Conservation (phyloP, 1,140 invertebrate genomes). For the Coptotermes formosanus region DNA sequence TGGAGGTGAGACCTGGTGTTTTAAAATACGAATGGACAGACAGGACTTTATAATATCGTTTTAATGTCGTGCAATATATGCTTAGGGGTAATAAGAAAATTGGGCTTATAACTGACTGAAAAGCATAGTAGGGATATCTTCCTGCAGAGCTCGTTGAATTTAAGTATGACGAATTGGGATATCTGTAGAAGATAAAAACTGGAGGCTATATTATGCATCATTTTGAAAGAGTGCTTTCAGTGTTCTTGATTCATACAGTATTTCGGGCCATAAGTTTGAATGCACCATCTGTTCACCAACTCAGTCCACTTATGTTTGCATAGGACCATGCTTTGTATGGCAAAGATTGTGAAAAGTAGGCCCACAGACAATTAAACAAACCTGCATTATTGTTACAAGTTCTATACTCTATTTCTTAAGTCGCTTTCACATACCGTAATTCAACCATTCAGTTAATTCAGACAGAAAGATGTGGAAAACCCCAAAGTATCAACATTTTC, state of each 20-base stretch:
- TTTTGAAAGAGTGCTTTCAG: background rate
- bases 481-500: too few species aligned
- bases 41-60: too few species aligned
- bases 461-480: too few species aligned
- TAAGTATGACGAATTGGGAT: background rate
- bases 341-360: background rate
- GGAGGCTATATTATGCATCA: background rate
- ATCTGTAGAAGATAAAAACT: background rate
- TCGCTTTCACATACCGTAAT: background rate
- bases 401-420: background rate
- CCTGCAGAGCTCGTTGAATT: too few species aligned
- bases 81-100: too few species aligned
- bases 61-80: too few species aligned
- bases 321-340: background rate
- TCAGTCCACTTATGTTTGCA: background rate
- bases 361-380: background rate
- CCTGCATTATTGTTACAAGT: background rate
- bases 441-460: too few species aligned
- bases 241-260: background rate
- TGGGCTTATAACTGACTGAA: too few species aligned
- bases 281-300: background rate
- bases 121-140: too few species aligned
- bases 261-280: too few species aligned
- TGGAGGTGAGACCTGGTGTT: too few species aligned
- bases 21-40: too few species aligned